Evolutionary conservation across 2,797 vertebrate species (phyloP).

Genomic region (Myotis pilosus): DNA sequence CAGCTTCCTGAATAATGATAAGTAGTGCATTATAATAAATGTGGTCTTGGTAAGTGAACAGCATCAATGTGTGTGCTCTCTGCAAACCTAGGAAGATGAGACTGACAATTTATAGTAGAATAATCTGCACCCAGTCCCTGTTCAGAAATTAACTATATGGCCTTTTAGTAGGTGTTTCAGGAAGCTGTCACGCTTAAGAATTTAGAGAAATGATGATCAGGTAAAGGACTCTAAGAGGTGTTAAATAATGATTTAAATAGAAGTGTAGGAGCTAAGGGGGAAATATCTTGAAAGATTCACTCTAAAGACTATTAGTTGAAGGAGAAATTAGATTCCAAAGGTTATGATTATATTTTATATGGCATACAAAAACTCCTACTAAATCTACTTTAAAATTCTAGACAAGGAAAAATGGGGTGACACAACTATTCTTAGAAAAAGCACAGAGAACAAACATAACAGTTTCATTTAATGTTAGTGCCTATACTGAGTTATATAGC

Average conservation of each 20-base stretch:
- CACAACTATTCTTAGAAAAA: conserved; percentile 20
- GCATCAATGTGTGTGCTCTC: background rate
- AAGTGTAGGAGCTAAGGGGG: background rate
- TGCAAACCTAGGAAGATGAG: background rate
- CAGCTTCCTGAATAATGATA: background rate
- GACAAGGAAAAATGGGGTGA: background rate
- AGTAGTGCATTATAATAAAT: background rate
- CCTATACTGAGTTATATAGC: background rate
- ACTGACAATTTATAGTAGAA: conserved; percentile 17
- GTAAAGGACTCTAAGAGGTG: conserved; percentile 30
- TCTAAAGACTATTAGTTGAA: conserved; percentile 60
- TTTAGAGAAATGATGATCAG: conserved; percentile 62
- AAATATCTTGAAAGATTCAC: conserved; percentile 14
- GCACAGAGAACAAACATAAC: background rate
- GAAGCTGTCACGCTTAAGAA: conserved; percentile 44
- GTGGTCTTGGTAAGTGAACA: background rate
- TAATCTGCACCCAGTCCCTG: conserved; percentile 1
- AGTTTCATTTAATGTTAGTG: conserved; percentile 12
- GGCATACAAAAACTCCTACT: conserved; percentile 40
- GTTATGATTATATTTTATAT: conserved; percentile 62
- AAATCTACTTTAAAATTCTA: conserved; percentile 43
- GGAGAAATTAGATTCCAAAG: conserved; percentile 63
- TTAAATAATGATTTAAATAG: conserved; percentile 69
- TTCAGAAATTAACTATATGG: conserved; percentile 58
- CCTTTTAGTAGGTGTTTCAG: conserved; percentile 56